Base-by-base conservation (phyloP, 2,797 vertebrate genomes). In the Salarias fasciatus region DNA sequence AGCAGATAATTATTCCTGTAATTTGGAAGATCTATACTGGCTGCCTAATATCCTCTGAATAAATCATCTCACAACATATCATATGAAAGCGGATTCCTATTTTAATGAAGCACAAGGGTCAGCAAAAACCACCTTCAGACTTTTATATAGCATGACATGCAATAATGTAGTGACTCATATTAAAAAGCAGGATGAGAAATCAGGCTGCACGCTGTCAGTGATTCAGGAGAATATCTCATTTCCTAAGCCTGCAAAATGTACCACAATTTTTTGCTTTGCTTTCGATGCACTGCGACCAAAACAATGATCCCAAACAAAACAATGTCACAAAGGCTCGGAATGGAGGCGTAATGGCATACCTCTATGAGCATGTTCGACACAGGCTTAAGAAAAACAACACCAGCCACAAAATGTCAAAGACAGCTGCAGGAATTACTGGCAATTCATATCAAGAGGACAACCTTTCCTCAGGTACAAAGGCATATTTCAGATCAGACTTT, bases 371-470 rank as follows among this genome's bases (percentile, higher is more conserved):
- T 12, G 47, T 36, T 18, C 46, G 47, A 47, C 30, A 56, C 60
- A 48, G 58, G 86, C 56, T 30, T 49, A 48, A 75, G 53, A 31
- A 51, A 74, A 76, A 77, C 53, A 63, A 66, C 40, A 46, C 41
- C 54, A 57, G 53, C 53, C 24, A 60, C n/a, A 55, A 86, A 90
- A 89, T 90, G 86, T 88, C 89, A 88, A 55, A 77, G 81, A 75
- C 71, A 76, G 86, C 86, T 86, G 72, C 66, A 70, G 84, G 85
- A 86, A 70, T 74, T 67, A 76, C 69, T 33, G 55, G 62, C 72
- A 80, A 86, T 79, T 85, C 71, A 69, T 71, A 83, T 79, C 68
- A 70, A 66, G 59, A 74, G 72, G 77, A 67, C 70, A 86, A 87
- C 80, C 84, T 90, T 87, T 86, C 75, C 59, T 69, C 84, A 62